A percentile compares a stretch with the other conserved stretches of the same genome.
Evolutionary conservation across 2,113 vertebrate genomes (phyloP).

Genomic region (Neogale vison): DNA sequence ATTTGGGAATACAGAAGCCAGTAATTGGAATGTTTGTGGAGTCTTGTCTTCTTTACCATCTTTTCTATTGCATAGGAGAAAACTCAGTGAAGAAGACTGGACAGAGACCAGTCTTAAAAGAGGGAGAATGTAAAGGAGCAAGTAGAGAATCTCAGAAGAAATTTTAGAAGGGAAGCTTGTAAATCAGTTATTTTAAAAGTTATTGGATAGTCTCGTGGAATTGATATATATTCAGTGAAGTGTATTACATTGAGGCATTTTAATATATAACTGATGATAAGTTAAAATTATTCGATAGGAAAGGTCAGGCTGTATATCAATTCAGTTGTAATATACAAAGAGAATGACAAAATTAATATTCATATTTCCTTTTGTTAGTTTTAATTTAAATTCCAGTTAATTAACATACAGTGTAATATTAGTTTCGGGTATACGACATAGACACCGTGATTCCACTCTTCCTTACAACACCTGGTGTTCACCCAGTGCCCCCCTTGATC

Average conservation of each 20-base stretch:
- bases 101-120: neutral
- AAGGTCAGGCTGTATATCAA: neutral
- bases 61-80: neutral
- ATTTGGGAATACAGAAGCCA: neutral
- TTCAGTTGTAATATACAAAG: neutral
- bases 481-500: neutral
- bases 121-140: neutral
- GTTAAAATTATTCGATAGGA: neutral
- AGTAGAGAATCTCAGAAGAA: neutral
- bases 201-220: neutral
- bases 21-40: neutral
- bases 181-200: neutral
- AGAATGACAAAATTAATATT: neutral
- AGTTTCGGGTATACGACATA: neutral
- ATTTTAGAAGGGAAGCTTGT: neutral
- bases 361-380: neutral
- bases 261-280: slow-evolving; percentile 9
- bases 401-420: neutral
- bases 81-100: neutral
- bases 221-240: neutral
- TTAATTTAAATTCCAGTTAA: neutral
- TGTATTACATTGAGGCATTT: neutral
- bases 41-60: neutral
- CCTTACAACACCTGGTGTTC: neutral
- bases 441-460: neutral